Percentiles rank a stretch among this genome's conserved stretches.
These are phyloP conservation scores for Limnephilus lunatus DNA, from an alignment of 2,888 invertebrate species.

Conservation along the genomic window DNA sequence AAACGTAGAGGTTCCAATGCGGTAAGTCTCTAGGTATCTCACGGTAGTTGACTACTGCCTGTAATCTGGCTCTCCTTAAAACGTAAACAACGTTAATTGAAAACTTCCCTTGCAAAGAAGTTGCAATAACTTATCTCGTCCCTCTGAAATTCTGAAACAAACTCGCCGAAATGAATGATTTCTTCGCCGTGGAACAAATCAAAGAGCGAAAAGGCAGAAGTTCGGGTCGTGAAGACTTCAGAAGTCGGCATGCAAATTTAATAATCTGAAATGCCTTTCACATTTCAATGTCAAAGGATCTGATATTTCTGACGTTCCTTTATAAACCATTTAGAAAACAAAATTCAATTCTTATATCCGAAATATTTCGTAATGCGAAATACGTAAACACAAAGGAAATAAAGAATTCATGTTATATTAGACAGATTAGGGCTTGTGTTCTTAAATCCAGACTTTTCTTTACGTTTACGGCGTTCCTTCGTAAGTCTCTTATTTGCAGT, in stretches of 20 bases:
- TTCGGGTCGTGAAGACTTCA: slow-evolving; percentile 51
- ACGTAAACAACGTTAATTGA: slow-evolving; percentile 65
- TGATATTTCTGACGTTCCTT: slow-evolving; percentile 61
- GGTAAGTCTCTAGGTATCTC: not conserved
- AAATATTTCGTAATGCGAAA: slow-evolving; percentile 15
- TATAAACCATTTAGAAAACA: slow-evolving; percentile 50
- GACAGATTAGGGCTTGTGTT: not conserved
- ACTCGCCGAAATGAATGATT: slow-evolving; percentile 56
- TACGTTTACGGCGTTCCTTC: not conserved
- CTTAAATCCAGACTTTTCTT: not conserved
- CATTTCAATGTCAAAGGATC: slow-evolving; percentile 67
- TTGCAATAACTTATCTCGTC: slow-evolving; percentile 63
- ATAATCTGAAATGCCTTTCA: slow-evolving; percentile 65
- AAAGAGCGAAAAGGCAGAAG: slow-evolving; percentile 46
- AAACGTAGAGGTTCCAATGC: slow-evolving; percentile 19
- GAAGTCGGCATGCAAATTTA: slow-evolving; percentile 65
- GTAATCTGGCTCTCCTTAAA: slow-evolving; percentile 13
- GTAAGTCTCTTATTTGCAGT: not conserved
- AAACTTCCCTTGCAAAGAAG: slow-evolving; percentile 60
- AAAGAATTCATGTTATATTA: slow-evolving; percentile 23
- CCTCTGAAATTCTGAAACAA: slow-evolving; percentile 63
- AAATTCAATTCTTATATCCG: slow-evolving; percentile 26
- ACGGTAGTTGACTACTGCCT: not conserved
- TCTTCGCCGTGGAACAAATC: slow-evolving; percentile 64
- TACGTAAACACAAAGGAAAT: slow-evolving; percentile 16